Base-by-base conservation (phyloP, 2,888 invertebrate species). In the Sarcophaga rosellei region DNA sequence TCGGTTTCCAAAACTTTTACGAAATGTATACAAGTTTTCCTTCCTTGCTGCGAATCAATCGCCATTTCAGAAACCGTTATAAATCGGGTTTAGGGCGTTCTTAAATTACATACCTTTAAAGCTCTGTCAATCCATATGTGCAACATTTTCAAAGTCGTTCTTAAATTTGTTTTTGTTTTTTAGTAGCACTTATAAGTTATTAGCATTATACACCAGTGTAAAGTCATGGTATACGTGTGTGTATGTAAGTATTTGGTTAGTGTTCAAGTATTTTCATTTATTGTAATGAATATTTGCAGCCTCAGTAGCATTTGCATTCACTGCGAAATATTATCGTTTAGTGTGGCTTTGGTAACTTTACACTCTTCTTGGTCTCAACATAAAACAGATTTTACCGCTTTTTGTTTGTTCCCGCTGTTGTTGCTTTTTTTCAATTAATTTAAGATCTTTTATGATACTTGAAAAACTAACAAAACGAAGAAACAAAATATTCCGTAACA, bases 141-240 rank as follows among this genome's bases (percentile, higher is more conserved):
- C 72, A 80, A 80, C 66, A 80, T 80, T 73, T 63, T 80, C 57
- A 66, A 62, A 63, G 63, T 65, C 12, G 53, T 63, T 74, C 63
- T 65, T 74, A 61, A n/a, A 44, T 53, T 25, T 35, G 35, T 35
- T 35, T 15, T 65, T 8, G 11, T 35, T 20, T 62, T 61, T 73
- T 72, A 59, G 20, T 15, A 59, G 35, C 35, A 35, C 61, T 73
- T 73, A 59, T 25, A 17, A 35, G 35, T 17, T 47, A n/a, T 4
- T 20, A 70, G n/a, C n/a, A 8, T n/a, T 5, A 25, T 53, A 20
- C 6, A 21, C 61, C n/a, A 61, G 61, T 61, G 17, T n/a, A 5
- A n/a, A n/a, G n/a, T n/a, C 17, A 20, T 61, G n/a, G 61, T 61
- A n/a, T 45, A 47, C 62, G 10, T 5, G 23, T 47, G 53, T 75